Percentiles rank a stretch among this genome's conserved stretches.
Conservation (phyloP, 2,888 invertebrate species). For the Amitus sp. region DNA sequence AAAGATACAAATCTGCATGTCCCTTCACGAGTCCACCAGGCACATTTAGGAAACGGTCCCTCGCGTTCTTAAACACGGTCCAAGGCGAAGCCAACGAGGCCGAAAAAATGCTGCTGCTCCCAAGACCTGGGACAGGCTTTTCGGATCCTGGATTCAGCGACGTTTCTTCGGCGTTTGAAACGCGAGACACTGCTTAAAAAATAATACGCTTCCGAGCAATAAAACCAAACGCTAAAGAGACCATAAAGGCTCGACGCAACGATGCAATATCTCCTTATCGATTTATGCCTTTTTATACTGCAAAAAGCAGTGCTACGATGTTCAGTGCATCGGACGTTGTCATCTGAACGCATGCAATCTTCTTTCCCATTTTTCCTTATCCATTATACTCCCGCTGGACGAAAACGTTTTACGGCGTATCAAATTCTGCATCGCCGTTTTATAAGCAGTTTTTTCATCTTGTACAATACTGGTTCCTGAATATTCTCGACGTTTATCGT, state of each 20-base stretch:
- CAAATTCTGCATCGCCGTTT: neutral
- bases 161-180: neutral
- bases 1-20: slow-evolving; percentile 36
- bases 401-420: slow-evolving; percentile 3
- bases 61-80: neutral
- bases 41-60: slow-evolving; percentile 25
- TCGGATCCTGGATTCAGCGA: neutral
- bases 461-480: neutral
- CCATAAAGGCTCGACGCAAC: neutral
- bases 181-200: neutral
- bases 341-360: neutral
- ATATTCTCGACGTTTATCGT: neutral
- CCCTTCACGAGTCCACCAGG: slow-evolving; percentile 38
- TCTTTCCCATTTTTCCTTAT: neutral
- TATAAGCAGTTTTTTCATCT: neutral
- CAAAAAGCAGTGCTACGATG: neutral
- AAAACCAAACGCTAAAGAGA: neutral
- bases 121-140: neutral
- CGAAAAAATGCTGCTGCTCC: neutral
- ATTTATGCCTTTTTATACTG: neutral
- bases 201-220: neutral
- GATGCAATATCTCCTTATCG: neutral
- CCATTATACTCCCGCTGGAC: neutral
- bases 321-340: slow-evolving; percentile 3
- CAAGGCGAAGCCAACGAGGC: neutral